Percentiles rank a stretch among this genome's conserved stretches.
Evolutionary conservation across 2,113 vertebrate species (phyloP).

Genomic region (Microcebus ravelobensis): DNA sequence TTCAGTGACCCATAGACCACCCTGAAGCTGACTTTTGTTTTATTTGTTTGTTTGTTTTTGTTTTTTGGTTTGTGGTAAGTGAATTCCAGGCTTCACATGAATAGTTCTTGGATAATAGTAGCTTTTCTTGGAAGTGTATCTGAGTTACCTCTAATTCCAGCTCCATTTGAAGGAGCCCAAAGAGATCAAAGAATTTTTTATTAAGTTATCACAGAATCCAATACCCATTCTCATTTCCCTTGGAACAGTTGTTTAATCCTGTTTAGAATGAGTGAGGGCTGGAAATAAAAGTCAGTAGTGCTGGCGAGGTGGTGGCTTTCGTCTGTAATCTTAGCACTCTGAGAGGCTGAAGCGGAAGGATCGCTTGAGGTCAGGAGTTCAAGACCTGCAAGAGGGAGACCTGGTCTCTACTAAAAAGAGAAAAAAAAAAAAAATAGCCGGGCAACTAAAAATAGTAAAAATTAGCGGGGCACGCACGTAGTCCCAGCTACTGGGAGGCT

Average conservation of each 20-base stretch:
- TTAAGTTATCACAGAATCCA: not conserved
- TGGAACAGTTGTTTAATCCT: not conserved
- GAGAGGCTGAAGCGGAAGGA: no score
- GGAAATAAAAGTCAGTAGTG: not conserved
- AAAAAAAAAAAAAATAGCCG: no score
- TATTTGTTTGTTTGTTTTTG: not conserved
- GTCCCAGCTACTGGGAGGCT: no score
- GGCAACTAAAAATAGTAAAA: no score
- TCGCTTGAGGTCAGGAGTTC: no score
- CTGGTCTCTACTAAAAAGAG: no score
- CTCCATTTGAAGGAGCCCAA: not conserved
- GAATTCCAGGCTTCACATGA: not conserved
- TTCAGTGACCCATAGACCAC: not conserved
- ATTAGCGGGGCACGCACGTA: no score
- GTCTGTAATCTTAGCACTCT: no score
- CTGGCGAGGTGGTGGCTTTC: no score
- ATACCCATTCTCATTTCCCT: not conserved
- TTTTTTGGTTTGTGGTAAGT: slow-evolving; percentile 15
- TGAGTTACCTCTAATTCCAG: not conserved
- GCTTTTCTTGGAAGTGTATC: not conserved
- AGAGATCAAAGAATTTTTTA: not conserved
- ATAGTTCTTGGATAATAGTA: not conserved
- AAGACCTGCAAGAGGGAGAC: no score
- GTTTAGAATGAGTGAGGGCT: not conserved
- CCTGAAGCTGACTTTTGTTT: not conserved